Conservation (phyloP, 2,113 vertebrate species). For the Heptranchias perlo region DNA sequence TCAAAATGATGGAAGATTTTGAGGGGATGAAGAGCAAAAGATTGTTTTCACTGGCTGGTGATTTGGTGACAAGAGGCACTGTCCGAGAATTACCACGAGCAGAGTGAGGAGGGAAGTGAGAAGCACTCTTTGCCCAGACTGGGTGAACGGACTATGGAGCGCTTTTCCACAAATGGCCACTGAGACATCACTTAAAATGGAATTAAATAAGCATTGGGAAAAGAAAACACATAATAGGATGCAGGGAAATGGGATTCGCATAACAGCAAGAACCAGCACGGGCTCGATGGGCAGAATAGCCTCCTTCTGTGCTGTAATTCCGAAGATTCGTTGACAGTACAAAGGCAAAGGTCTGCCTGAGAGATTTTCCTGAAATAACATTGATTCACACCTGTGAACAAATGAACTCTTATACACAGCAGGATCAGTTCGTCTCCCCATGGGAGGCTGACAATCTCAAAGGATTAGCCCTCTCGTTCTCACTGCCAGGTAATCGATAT, state of each 20-base stretch:
- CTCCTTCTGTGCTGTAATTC: neutral
- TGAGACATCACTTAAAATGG: neutral
- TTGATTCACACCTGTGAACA: neutral
- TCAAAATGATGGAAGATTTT: neutral
- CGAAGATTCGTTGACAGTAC: no score
- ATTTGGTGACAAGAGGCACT: neutral
- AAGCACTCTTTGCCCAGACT: neutral
- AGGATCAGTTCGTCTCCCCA: neutral
- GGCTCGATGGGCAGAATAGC: neutral
- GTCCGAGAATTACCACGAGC: neutral
- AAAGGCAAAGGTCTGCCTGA: no score
- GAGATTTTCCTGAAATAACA: neutral
- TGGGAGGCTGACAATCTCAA: neutral
- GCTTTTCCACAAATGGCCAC: neutral
- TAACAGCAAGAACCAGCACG: neutral
- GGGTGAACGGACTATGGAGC: neutral
- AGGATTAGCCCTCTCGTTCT: neutral
- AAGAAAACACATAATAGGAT: no score
- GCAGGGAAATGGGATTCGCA: neutral
- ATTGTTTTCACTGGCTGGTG: neutral
- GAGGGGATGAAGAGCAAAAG: neutral
- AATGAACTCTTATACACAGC: neutral
- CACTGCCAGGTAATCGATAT: neutral
- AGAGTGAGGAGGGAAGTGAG: no score
- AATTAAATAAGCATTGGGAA: neutral